Evolutionary conservation across 2,888 invertebrate genomes (phyloP), one percentile per base, ranked within the genome.

Genomic region (Melanchra persicariae): DNA sequence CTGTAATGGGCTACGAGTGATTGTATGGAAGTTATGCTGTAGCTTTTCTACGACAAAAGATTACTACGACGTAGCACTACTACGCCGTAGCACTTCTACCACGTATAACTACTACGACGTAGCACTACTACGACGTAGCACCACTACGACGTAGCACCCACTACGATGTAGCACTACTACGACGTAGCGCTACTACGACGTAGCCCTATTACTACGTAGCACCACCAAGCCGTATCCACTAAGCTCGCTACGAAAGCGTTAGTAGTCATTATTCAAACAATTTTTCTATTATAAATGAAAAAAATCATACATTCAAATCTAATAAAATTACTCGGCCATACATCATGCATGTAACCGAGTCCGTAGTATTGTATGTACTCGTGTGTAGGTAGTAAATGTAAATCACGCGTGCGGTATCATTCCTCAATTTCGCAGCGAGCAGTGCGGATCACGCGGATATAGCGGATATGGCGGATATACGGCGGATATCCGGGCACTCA

Each of bases 381-480:
- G 5, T 40, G 24, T 24, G 49, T 43, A 66, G 49, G 49, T 37
- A 55, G 58, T 58, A 37, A 65, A 68, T 51, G 68, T 71, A 71
- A 65, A 58, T 64, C 57, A 79, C 57, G 52, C 26, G 55, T 37
- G 57, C 45, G 61, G 59, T 59, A 68, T 68, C 64, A 70, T 65
- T 71, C 34, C 59, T 79, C 64, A 62, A 58, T 67, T 64, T 55
- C 15, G n/a, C 47, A 61, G 64, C 52, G 55, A 64, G 74, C 47
- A 24, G 8, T 2, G 49, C 40, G 55, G 75, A 71, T 70, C 60
- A 55, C 63, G 22, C 40, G 74, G 55, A 70, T 64, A 26, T 43
- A 10, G 17, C 52, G 30, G 26, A 30, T 54, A 9, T 19, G 34
- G 30, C 45, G 70, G 68, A 75, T 63, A 51, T 59, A 3, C 51